Percentiles rank a stretch among this genome's conserved stretches.
Conservation (phyloP, 2,888 invertebrate genomes). For the Creontiades dilutus region DNA sequence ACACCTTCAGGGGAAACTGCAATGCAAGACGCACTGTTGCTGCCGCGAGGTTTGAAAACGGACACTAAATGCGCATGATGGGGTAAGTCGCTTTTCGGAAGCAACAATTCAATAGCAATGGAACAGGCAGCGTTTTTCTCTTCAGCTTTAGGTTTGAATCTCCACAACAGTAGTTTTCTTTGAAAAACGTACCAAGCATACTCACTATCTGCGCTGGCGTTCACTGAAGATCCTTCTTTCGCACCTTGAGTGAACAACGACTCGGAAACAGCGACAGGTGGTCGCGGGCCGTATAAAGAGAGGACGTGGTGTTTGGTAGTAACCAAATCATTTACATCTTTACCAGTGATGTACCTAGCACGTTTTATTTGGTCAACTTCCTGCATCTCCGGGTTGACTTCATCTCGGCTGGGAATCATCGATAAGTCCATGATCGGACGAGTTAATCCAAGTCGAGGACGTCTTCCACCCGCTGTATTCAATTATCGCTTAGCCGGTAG, state of each 20-base stretch:
- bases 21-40: constrained; percentile 87
- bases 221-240: constrained; percentile 80
- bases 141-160: constrained; percentile 77
- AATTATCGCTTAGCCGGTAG: too few species aligned
- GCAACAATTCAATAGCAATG: constrained; percentile 83
- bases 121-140: constrained; percentile 70
- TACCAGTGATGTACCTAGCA: constrained; percentile 59
- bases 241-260: constrained; percentile 77
- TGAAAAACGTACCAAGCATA: constrained; percentile 94
- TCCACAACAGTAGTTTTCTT: constrained; percentile 92
- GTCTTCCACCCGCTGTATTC: too few species aligned
- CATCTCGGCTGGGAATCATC: neutral
- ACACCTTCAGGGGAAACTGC: constrained; percentile 96
- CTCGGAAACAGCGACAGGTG: constrained; percentile 94
- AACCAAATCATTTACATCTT: constrained; percentile 61
- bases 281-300: constrained; percentile 88
- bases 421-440: neutral
- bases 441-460: neutral
- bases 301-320: constrained; percentile 85
- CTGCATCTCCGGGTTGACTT: constrained; percentile 29
- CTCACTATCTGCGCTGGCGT: constrained; percentile 81
- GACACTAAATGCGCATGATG: constrained; percentile 92
- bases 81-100: constrained; percentile 95
- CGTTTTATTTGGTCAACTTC: constrained; percentile 55
- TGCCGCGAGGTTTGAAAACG: constrained; percentile 80